phyloP scores from a whole-genome alignment of 2,888 invertebrate species.

The Cryptophagus acutangulus region DNA sequence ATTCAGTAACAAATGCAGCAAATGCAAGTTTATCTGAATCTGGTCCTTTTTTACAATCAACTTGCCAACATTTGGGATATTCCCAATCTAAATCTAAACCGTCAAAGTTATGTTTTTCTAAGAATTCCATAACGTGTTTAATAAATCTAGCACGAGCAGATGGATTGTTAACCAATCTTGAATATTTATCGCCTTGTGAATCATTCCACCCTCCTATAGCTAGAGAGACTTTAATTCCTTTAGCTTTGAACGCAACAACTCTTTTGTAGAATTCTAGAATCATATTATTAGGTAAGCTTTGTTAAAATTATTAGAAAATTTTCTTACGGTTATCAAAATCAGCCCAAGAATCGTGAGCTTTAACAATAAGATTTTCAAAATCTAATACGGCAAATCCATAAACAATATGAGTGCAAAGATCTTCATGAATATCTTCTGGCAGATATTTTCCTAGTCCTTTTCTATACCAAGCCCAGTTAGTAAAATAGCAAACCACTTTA shows the following conservation, averaged over 20 bases:
- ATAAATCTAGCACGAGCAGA: slow-evolving; percentile 69
- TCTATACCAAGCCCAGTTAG: slow-evolving; percentile 92
- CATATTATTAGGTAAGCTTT: not conserved
- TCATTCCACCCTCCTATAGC: slow-evolving; percentile 97
- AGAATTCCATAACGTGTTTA: slow-evolving; percentile 67
- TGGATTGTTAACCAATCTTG: slow-evolving; percentile 73
- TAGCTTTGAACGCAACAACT: slow-evolving; percentile 70
- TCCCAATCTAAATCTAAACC: slow-evolving; percentile 97
- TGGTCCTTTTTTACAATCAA: slow-evolving; percentile 80
- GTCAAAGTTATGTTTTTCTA: slow-evolving; percentile 78
- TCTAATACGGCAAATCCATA: slow-evolving; percentile 93
- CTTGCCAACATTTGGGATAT: slow-evolving; percentile 88
- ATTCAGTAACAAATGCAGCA: slow-evolving; percentile 66
- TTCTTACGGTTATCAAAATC: slow-evolving; percentile 78
- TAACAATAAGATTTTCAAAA: slow-evolving; percentile 69
- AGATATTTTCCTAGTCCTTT: slow-evolving; percentile 75
- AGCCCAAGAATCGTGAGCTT: slow-evolving; percentile 86
- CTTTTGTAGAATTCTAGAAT: slow-evolving; percentile 74
- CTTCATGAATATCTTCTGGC: slow-evolving; percentile 81
- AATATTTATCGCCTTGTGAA: slow-evolving; percentile 86
- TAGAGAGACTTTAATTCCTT: slow-evolving; percentile 78
- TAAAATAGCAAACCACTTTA: slow-evolving; percentile 86
- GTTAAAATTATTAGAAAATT: no score
- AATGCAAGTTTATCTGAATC: slow-evolving; percentile 79
- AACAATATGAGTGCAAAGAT: slow-evolving; percentile 86